Evolutionary conservation across 2,113 vertebrate genomes (phyloP), one percentile per base, ranked within the genome.

Genomic region (Hymenochirus boettgeri): DNA sequence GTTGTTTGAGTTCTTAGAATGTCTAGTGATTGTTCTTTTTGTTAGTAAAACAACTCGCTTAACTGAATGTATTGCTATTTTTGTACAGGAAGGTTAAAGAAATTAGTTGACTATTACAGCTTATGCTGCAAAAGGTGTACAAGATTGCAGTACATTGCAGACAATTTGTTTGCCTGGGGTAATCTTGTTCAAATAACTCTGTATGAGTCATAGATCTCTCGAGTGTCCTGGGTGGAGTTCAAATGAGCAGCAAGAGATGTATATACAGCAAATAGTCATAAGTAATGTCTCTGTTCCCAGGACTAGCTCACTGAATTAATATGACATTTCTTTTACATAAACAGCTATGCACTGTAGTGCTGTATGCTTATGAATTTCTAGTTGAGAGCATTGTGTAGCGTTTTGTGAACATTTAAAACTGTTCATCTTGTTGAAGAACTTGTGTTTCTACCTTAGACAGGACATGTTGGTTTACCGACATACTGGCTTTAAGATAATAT

Each of bases 401-500:
- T 39, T 39, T 5, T 5, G 3, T 39, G 5, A 39, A 12, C 35
- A 47, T 29, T 29, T 1, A 2, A 2, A 27, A 0, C 39, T 64
- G 31, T 58, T 48, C 10, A 61, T 73, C 31, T 2, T 63, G 57
- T 58, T 62, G 15, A 0, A 0, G 10, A 0, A 11, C 5, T 39
- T 31, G 2, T 7, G 45, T 4, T 19, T 50, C 62, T 59, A 33
- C 45, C 64, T 29, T 42, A 0, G 0, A 9, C 2, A 52, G 12
- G 29, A 51, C 19, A 46, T 7, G 42, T 50, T 65, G 52, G 70
- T 61, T 61, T 55, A 18, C 11, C 71, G 74, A 63, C 74, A 74
- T 71, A 57, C 66, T n/a, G 17, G 27, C 17, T 29, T 53, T 55
- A 24, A 67, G 72, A 62, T 59, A 69, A 77, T 57, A 65, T 64